Conservation (phyloP, 2,797 vertebrate genomes). For the Menidia menidia region DNA sequence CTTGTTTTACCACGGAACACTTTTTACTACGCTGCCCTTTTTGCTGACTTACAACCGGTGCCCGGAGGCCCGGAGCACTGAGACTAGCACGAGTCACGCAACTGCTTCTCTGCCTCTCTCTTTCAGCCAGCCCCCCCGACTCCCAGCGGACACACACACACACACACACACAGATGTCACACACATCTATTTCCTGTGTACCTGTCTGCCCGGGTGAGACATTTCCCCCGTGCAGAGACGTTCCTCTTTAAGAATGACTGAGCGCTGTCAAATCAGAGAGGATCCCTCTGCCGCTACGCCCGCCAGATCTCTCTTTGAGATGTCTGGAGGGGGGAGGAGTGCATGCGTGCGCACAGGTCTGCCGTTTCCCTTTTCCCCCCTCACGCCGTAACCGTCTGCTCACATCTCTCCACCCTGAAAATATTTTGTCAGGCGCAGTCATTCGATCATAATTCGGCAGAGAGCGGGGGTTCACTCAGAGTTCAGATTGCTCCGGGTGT, state of each 20-base stretch:
- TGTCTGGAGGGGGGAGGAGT: not conserved
- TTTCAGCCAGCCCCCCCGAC: constrained; percentile 2
- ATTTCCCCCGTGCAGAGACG: constrained; percentile 40
- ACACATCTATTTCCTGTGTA: constrained; percentile 33
- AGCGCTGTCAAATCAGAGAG: constrained; percentile 38
- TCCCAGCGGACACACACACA: not conserved
- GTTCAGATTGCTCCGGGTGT: constrained; percentile 66
- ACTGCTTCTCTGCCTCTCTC: constrained; percentile 39
- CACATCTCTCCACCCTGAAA: constrained; percentile 56
- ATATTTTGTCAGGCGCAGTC: constrained; percentile 74
- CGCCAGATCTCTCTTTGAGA: constrained; percentile 9
- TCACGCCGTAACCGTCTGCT: constrained; percentile 49
- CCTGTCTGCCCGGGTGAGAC: constrained; percentile 55
- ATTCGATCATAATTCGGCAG: constrained; percentile 71
- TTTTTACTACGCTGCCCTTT: constrained; percentile 76
- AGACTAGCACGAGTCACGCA: constrained; percentile 79
- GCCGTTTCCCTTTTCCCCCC: constrained; percentile 21
- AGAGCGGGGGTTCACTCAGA: constrained; percentile 69
- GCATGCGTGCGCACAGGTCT: not conserved
- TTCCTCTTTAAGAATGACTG: constrained; percentile 45
- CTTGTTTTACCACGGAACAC: constrained; percentile 74
- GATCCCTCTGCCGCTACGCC: constrained; percentile 25
- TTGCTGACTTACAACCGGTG: constrained; percentile 77
- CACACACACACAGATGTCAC: constrained; percentile 4
- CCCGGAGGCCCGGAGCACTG: constrained; percentile 58